Conservation (phyloP, 2,797 vertebrate genomes). For the Coregonus sp. region DNA sequence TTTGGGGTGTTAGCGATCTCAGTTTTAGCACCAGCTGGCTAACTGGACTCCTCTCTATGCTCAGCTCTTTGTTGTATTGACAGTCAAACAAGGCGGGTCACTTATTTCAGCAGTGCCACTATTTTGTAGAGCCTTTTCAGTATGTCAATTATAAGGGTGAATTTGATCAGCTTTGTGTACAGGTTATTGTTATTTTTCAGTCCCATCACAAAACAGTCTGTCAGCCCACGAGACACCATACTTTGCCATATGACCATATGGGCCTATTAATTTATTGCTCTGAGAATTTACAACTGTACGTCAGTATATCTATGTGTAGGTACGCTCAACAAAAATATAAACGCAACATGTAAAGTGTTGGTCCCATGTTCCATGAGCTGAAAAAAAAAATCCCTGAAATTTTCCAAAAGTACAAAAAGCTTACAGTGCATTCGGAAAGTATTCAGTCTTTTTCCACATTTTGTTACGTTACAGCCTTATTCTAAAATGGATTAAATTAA, state of each 20-base stretch:
- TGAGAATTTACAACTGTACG: neutral
- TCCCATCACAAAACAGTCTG: constrained; percentile 30
- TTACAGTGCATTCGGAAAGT: too few species aligned
- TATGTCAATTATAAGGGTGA: constrained; percentile 36
- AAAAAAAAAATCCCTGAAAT: neutral
- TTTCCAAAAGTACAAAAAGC: too few species aligned
- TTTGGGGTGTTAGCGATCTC: constrained; percentile 28
- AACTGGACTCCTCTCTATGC: constrained; percentile 7
- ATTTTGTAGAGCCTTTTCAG: constrained; percentile 40
- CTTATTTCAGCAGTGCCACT: constrained; percentile 43
- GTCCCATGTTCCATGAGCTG: too few species aligned
- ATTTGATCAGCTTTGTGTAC: constrained; percentile 15
- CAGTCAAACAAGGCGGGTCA: constrained; percentile 42
- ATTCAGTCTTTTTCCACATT: too few species aligned
- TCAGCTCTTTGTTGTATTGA: constrained; percentile 16
- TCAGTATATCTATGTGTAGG: neutral
- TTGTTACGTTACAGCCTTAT: too few species aligned
- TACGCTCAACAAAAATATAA: neutral
- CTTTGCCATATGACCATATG: constrained; percentile 38
- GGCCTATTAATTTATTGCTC: constrained; percentile 8
- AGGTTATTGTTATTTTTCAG: constrained; percentile 28
- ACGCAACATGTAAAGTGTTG: too few species aligned
- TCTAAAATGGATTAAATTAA: too few species aligned
- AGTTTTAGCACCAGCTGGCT: constrained; percentile 15
- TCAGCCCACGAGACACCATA: constrained; percentile 24